Conservation (phyloP, 2,888 invertebrate species). For the Oscheius onirici region DNA sequence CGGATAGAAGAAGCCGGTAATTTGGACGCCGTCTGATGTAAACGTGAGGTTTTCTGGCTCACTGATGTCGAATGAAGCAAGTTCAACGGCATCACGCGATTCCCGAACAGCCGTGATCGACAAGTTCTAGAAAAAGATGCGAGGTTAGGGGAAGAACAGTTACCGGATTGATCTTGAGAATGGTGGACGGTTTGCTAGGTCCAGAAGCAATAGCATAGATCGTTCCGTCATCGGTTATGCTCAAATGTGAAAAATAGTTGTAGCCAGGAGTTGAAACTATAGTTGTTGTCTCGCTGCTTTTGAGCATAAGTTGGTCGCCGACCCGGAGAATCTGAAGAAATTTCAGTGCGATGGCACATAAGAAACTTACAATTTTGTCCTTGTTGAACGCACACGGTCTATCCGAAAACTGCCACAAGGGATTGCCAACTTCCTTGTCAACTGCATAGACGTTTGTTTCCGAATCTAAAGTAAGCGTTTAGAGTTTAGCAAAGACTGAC, state of each 20-base stretch:
- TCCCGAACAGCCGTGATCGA: conserved; percentile 37
- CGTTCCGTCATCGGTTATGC: conserved; percentile 39
- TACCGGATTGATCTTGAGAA: conserved; percentile 61
- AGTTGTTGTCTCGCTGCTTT: conserved; percentile 9
- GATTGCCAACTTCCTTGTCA: conserved; percentile 51
- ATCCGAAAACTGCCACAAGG: conserved; percentile 57
- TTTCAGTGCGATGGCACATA: not conserved
- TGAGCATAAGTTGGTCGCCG: not conserved
- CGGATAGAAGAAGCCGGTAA: conserved; percentile 67
- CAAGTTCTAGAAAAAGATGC: not conserved
- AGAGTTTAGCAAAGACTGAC: not conserved
- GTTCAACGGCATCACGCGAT: conserved; percentile 38
- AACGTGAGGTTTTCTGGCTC: conserved; percentile 72
- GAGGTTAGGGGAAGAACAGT: not conserved
- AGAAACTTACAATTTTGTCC: not conserved
- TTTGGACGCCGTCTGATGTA: conserved; percentile 45
- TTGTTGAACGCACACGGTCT: conserved; percentile 37
- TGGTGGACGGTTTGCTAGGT: conserved; percentile 66
- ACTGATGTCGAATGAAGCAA: conserved; percentile 69
- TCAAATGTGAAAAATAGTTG: conserved; percentile 44
- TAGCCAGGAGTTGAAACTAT: conserved; percentile 43
- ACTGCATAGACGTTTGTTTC: conserved; percentile 46
- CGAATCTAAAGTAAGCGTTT: not conserved
- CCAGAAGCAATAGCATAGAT: conserved; percentile 71
- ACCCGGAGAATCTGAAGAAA: conserved; percentile 19